Evolutionary conservation across 2,113 vertebrate species (phyloP).

Genomic region (Varanus salvator): DNA sequence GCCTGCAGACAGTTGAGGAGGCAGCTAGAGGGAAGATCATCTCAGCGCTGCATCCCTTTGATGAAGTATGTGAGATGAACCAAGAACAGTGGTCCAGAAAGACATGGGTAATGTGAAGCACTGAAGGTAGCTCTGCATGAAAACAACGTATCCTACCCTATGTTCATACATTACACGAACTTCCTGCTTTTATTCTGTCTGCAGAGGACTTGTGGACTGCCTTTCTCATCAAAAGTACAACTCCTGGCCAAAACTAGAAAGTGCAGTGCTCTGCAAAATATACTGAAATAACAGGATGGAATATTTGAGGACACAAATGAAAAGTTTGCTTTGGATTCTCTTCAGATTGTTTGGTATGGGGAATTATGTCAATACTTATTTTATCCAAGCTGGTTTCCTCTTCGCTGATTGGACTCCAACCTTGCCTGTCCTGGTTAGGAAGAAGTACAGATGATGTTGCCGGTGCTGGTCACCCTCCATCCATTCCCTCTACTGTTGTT

Average conservation of each 20-base stretch:
- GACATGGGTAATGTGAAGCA: neutral
- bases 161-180: neutral
- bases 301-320: neutral
- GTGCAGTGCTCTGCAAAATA: constrained; percentile 33
- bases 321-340: constrained; percentile 46
- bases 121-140: constrained; percentile 13
- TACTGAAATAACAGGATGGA: constrained; percentile 3
- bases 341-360: constrained; percentile 14
- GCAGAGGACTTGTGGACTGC: neutral
- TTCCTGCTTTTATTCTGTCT: constrained; percentile 5
- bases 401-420: constrained; percentile 6
- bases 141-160: neutral
- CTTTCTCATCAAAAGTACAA: constrained; percentile 29
- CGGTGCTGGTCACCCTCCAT: neutral
- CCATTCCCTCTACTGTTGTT: constrained; percentile 40
- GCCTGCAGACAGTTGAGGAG: constrained; percentile 11
- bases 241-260: constrained; percentile 37
- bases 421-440: neutral
- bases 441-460: neutral
- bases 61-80: neutral
- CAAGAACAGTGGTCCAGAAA: neutral
- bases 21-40: neutral
- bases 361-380: constrained; percentile 37
- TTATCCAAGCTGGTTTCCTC: neutral
- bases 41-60: neutral